Percentiles rank a stretch among this genome's conserved stretches.
These are phyloP conservation scores for Alethe diademata DNA, from an alignment of 2,113 vertebrate species.

Conservation along the genomic window DNA sequence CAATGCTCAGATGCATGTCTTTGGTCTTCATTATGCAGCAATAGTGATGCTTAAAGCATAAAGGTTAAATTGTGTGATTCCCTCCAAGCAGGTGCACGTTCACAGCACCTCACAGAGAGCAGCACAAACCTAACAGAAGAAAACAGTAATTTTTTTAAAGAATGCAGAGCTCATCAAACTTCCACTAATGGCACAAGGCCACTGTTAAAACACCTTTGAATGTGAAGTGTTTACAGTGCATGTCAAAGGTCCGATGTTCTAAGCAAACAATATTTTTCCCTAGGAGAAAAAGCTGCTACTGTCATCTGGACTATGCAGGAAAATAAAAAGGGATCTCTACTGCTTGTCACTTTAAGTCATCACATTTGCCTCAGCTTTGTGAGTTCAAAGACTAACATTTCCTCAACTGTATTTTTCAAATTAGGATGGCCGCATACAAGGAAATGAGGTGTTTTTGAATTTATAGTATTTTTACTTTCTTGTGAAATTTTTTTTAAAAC, in stretches of 20 bases:
- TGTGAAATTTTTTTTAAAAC: not conserved
- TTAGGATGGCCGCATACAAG: not conserved
- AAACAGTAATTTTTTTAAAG: not conserved
- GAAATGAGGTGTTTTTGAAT: rapidly evolving
- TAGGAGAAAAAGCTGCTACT: not conserved
- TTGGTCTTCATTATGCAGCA: not conserved
- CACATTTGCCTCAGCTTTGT: not conserved
- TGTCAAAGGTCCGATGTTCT: not conserved
- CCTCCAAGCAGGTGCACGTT: not conserved
- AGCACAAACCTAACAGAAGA: not conserved
- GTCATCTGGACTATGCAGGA: not conserved
- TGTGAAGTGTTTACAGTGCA: not conserved
- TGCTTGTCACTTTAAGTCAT: not conserved
- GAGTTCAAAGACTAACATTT: not conserved
- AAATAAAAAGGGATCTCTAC: not conserved
- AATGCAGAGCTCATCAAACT: not conserved
- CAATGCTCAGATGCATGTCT: not conserved
- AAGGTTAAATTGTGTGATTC: not conserved
- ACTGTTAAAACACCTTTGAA: not conserved
- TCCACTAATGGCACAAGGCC: not conserved
- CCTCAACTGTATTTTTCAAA: not conserved
- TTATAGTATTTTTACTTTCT: not conserved
- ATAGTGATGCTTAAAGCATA: not conserved
- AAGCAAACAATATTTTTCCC: not conserved
- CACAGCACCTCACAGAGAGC: not conserved